A percentile compares a stretch with the other conserved stretches of the same genome.
These are phyloP conservation scores for Ceraclea dissimilis DNA, from an alignment of 2,888 invertebrate genomes.

Conservation along the genomic window DNA sequence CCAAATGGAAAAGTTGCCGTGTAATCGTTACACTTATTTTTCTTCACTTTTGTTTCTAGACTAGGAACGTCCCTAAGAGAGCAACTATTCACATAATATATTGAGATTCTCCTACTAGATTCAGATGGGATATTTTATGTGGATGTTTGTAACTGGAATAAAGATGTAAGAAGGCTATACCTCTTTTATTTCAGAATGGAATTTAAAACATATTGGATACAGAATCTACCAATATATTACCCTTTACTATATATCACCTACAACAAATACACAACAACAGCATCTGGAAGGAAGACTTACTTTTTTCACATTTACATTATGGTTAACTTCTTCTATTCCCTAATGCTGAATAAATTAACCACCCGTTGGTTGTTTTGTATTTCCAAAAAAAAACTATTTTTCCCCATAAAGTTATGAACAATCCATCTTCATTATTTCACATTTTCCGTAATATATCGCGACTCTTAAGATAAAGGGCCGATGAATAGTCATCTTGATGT, in stretches of 20 bases:
- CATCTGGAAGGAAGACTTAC: too few species aligned
- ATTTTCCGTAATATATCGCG: too few species aligned
- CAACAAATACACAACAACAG: too few species aligned
- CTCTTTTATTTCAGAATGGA: neutral
- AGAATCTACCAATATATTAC: too few species aligned
- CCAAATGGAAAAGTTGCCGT: neutral
- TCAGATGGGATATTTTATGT: neutral
- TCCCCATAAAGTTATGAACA: neutral
- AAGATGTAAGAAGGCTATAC: neutral
- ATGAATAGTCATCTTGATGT: too few species aligned
- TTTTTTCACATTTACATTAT: too few species aligned
- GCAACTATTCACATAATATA: neutral
- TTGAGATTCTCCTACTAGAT: neutral
- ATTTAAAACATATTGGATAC: neutral
- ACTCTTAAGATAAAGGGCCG: too few species aligned
- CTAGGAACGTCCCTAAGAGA: neutral
- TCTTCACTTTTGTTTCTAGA: neutral
- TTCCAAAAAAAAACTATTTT: neutral
- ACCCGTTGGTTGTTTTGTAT: neutral
- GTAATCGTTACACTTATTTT: constrained; percentile 1
- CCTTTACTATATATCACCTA: too few species aligned
- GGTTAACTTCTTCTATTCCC: neutral
- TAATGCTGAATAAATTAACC: neutral
- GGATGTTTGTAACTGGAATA: neutral
- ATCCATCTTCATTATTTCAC: too few species aligned